Percentiles rank a stretch among this genome's conserved stretches.
Conservation (phyloP, 2,888 invertebrate species). For the Idaea straminata region DNA sequence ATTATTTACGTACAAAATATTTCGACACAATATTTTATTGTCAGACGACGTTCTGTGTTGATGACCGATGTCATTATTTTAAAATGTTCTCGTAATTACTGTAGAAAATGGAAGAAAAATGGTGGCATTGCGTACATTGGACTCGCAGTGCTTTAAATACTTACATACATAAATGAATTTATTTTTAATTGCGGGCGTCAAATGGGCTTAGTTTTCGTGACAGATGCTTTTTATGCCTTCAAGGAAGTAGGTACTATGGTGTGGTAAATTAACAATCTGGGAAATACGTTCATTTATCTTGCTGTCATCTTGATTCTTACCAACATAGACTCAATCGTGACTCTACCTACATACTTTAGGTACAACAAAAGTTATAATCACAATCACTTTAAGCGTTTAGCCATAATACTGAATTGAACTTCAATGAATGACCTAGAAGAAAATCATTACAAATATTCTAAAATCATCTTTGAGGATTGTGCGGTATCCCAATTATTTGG, state of each 20-base stretch:
- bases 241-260: neutral
- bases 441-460: neutral
- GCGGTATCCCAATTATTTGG: conserved; percentile 29
- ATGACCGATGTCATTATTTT: conserved; percentile 33
- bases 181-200: conserved; percentile 7
- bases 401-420: neutral
- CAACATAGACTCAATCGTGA: neutral
- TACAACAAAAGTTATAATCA: no score
- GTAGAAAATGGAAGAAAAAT: conserved; percentile 30
- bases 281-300: neutral
- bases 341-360: no score
- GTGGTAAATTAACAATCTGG: neutral
- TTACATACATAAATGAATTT: conserved; percentile 8
- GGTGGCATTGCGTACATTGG: conserved; percentile 8
- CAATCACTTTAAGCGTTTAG: no score
- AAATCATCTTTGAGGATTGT: conserved; percentile 13
- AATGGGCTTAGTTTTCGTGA: neutral
- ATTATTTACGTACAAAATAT: conserved; percentile 44
- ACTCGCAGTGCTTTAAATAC: neutral
- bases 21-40: conserved; percentile 28
- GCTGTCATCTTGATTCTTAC: neutral
- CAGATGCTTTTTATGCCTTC: neutral
- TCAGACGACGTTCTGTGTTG: conserved; percentile 20
- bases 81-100: conserved; percentile 29
- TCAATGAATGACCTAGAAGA: neutral